These are phyloP conservation scores for Austrolebias charrua DNA, from an alignment of 2,797 vertebrate species.

Conservation along the genomic window DNA sequence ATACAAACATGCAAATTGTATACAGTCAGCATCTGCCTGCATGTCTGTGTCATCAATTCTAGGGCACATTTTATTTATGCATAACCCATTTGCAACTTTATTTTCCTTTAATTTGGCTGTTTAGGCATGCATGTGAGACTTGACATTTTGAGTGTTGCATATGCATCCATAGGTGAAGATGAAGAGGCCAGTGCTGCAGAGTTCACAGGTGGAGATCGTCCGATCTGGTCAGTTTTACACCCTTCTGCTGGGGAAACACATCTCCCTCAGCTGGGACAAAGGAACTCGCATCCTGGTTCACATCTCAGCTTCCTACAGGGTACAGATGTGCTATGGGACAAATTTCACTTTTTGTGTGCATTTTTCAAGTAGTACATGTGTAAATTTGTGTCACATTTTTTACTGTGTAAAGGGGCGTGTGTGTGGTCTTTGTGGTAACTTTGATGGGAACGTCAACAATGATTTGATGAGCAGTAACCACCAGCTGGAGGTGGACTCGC, in stretches of 20 bases:
- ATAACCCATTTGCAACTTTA: not conserved
- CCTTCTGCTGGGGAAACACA: conserved; percentile 83
- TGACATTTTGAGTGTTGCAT: not conserved
- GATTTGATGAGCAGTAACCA: conserved; percentile 93
- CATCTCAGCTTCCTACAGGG: conserved; percentile 84
- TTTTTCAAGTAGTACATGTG: not conserved
- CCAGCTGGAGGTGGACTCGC: conserved; percentile 88
- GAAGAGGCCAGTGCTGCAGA: conserved; percentile 80
- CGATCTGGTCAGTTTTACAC: conserved; percentile 88
- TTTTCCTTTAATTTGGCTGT: not conserved
- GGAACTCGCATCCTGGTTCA: conserved; percentile 85
- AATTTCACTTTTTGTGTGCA: not conserved
- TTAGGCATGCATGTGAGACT: not conserved
- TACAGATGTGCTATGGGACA: conserved; percentile 20
- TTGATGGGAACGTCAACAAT: conserved; percentile 93
- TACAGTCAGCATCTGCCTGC: too few relatives aligned
- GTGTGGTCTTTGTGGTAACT: conserved; percentile 97
- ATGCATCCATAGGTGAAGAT: conserved; percentile 82
- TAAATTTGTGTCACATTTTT: not conserved
- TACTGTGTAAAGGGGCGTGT: conserved; percentile 81
- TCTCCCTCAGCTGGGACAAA: conserved; percentile 90
- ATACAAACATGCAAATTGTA: not conserved
- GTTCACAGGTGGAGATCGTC: conserved; percentile 85
- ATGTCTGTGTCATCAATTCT: too few relatives aligned
- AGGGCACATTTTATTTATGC: not conserved